These are phyloP conservation scores for Melierax canorus DNA, from an alignment of 2,113 vertebrate genomes.

Conservation along the genomic window DNA sequence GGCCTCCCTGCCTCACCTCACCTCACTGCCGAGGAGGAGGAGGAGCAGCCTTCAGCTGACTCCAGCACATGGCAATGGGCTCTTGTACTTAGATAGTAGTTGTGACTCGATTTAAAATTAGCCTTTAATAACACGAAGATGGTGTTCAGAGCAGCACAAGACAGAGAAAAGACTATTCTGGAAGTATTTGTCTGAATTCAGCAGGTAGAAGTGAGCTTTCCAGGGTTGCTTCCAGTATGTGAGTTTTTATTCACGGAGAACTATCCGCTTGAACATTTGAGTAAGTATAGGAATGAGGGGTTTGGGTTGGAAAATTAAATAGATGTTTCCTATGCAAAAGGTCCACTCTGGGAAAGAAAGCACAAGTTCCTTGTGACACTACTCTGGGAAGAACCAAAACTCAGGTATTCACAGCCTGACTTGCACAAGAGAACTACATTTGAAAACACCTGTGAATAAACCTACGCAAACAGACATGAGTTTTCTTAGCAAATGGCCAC, in stretches of 20 bases:
- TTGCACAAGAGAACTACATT: not conserved
- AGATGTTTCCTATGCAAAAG: not conserved
- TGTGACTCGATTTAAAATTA: conserved; percentile 18
- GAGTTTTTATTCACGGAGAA: not conserved
- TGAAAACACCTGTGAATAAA: not conserved
- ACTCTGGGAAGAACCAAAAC: not conserved
- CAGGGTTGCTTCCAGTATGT: not conserved
- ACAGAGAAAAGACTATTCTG: not conserved
- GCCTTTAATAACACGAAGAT: conserved; percentile 32
- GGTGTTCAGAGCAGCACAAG: not conserved
- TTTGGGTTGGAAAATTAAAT: not conserved
- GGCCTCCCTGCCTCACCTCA: not conserved
- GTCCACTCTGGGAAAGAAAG: not conserved
- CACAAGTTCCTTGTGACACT: not conserved
- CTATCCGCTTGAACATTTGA: not conserved
- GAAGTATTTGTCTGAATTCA: not conserved
- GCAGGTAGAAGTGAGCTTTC: not conserved
- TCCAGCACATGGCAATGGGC: not conserved
- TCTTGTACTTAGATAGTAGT: conserved; percentile 42
- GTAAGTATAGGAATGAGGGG: not conserved
- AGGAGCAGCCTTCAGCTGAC: not conserved
- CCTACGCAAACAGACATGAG: fast-evolving
- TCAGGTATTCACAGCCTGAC: not conserved
- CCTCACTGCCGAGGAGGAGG: not conserved
- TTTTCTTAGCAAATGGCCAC: not conserved